A percentile compares a stretch with the other conserved stretches of the same genome.
phyloP scores from a whole-genome alignment of 2,888 invertebrate genomes.

The Sphaeridia pumilis region DNA sequence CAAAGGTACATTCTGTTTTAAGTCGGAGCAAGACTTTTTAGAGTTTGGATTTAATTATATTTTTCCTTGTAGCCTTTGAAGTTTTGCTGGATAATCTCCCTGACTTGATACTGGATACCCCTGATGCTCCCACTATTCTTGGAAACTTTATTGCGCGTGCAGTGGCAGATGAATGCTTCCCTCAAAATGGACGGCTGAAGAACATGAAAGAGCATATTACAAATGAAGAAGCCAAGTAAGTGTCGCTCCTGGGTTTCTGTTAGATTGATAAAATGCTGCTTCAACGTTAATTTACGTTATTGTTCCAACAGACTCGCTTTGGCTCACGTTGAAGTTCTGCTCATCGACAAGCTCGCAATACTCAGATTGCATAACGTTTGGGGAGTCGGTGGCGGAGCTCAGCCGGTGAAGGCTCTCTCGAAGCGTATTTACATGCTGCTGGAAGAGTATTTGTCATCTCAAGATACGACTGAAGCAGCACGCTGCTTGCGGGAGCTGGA shows the following conservation, averaged over 20 bases:
- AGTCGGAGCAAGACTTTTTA: not conserved
- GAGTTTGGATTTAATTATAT: not conserved
- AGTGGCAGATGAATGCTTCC: slow-evolving; percentile 81
- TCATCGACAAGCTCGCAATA: slow-evolving; percentile 77
- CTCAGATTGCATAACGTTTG: slow-evolving; percentile 84
- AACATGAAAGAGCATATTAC: slow-evolving; percentile 49
- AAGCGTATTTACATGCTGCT: slow-evolving; percentile 74
- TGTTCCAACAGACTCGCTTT: too few species aligned
- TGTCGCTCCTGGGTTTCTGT: too few species aligned
- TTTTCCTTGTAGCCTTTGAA: slow-evolving; percentile 54
- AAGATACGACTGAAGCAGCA: slow-evolving; percentile 73
- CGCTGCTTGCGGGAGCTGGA: slow-evolving; percentile 77
- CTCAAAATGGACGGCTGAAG: slow-evolving; percentile 66
- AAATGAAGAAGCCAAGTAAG: slow-evolving; percentile 46
- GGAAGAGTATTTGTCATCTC: slow-evolving; percentile 73
- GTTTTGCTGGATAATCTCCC: slow-evolving; percentile 62
- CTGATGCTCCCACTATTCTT: slow-evolving; percentile 69
- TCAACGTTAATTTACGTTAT: too few species aligned
- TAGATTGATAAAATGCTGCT: too few species aligned
- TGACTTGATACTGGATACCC: slow-evolving; percentile 78
- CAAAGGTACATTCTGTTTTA: slow-evolving; percentile 44
- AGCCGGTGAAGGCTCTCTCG: slow-evolving; percentile 80
- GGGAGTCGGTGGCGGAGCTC: slow-evolving; percentile 82
- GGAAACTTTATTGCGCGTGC: slow-evolving; percentile 86
- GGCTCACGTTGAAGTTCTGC: slow-evolving; percentile 58